Evolutionary conservation across 2,888 invertebrate species (phyloP).

Genomic region (Oligia fasciuncula): DNA sequence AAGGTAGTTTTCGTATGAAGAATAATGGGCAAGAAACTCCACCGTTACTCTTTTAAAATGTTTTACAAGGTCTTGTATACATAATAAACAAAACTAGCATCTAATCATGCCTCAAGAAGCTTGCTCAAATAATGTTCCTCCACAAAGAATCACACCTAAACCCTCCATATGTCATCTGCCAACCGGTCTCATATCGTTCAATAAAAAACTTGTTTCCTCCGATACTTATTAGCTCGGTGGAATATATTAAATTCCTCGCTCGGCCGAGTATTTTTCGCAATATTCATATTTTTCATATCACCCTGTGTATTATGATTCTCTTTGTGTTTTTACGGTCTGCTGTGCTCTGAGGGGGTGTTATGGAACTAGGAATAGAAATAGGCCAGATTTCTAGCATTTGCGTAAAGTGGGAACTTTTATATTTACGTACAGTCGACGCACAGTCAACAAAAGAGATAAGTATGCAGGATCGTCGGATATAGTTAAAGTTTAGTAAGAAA

Average conservation of each 20-base stretch:
- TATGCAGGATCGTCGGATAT: too few species aligned
- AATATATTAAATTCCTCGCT: conserved; percentile 65
- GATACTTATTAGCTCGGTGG: conserved; percentile 55
- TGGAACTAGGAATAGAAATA: conserved; percentile 23
- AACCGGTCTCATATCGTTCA: conserved; percentile 43
- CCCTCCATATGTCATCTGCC: conserved; percentile 2
- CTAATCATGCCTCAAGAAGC: neutral
- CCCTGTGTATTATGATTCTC: conserved; percentile 52
- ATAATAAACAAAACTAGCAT: too few species aligned
- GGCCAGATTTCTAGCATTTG: neutral
- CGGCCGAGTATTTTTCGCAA: conserved; percentile 48
- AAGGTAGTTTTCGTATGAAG: too few species aligned
- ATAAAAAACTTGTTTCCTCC: conserved; percentile 57
- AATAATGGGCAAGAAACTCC: too few species aligned
- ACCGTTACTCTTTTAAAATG: too few species aligned
- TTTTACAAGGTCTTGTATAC: too few species aligned
- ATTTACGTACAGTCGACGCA: neutral
- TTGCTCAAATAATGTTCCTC: neutral
- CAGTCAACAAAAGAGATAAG: too few species aligned
- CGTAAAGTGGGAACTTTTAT: neutral
- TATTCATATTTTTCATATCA: conserved; percentile 61
- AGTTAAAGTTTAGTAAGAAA: too few species aligned
- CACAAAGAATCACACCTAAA: conserved; percentile 2
- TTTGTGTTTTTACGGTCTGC: conserved; percentile 47
- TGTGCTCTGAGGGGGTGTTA: conserved; percentile 30